Evolutionary conservation across 64 coral and sea anemone genomes (phyloP), one percentile per base, ranked within the genome.

Genomic region (Actinia equina): DNA sequence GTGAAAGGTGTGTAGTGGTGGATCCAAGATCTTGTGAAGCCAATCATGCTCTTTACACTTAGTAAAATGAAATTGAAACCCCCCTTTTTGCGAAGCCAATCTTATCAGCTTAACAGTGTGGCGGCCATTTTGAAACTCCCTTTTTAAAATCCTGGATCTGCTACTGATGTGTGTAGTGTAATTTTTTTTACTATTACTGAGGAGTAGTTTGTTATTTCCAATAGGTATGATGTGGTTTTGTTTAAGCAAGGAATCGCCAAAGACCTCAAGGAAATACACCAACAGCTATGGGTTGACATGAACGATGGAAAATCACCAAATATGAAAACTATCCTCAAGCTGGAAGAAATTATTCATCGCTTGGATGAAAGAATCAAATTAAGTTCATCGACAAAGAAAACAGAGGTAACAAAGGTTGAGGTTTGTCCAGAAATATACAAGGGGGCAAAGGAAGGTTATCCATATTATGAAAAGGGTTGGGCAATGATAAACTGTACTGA

Each of bases 401-500:
- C 1, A 15, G 7, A 1, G 44, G 11, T 20, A 49, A 18, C 14
- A 11, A 88, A 20, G 13, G 16, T 80, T 69, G 88, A 53, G 20
- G 88, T 89, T 59, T 89, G 88, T 83, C 79, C 88, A 52, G 88
- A 89, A 59, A 63, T 23, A 42, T 89, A 23, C 43, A 89, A 71
- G 18, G 79, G 88, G 14, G 14, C 17, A 17, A 59, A 43, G 22
- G 55, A 27, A 15, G 79, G 88, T 13, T 89, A 42, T 30, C 88
- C 59, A 61, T 88, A 12, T 63, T 88, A 80, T 43, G 58, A 43
- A 2, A 89, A 82, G 26, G 88, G 79, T 2, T 89, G 88, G 88
- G 88, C 25, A 11, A 60, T 70, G 0, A 70, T 59, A 18, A 89
- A 83, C 79, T 89, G 79, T 89, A 67, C 79, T 18, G 52, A 83